Base-by-base conservation (phyloP, 2,888 invertebrate species). In the Clivina fossor region DNA sequence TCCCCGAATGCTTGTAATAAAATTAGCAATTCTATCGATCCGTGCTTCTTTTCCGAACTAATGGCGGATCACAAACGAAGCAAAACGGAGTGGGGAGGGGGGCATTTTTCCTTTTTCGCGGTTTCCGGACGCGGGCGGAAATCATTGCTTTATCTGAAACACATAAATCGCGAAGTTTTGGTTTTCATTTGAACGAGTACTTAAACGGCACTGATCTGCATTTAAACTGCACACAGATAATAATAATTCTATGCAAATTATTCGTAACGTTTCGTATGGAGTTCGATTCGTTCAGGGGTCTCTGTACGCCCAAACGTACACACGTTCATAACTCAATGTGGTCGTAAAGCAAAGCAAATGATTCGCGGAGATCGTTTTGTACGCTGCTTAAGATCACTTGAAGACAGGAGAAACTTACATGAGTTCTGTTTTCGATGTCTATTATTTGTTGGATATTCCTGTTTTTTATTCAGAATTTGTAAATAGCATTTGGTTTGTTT, bases 171-270 rank as follows among this genome's bases (percentile, higher is more conserved):
- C 13, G 44, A 53, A 53, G 53, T 53, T 53, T 53, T 53, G 53
- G 53, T 53, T 53, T 53, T 53, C 53, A 53, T 53, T 53, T 53
- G 37, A 53, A 53, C 53, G 53, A 53, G 44, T 53, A 44, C 53
- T 53, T 53, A 53, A 53, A 56, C 56, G 41, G 48, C 47, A 19
- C 48, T 56, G 50, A 49, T 56, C 56, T 56, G 56, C 56, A 56
- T 56, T 56, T 56, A 56, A 56, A 56, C 56, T 56, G 56, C 56
- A 56, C 43, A 56, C 44, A 41, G 56, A 56, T 56, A 50, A 56
- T 56, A 56, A 56, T 56, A 56, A 56, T 56, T 56, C 49, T 50
- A 56, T 56, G 56, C 56, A 56, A 56, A 56, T 56, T 48, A 56
- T 50, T 56, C 50, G 46, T n/a, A 24, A 44, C 33, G 35, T 32